Evolutionary conservation across 2,797 vertebrate species (phyloP), one percentile per base, ranked within the genome.

Genomic region (Falco biarmicus): DNA sequence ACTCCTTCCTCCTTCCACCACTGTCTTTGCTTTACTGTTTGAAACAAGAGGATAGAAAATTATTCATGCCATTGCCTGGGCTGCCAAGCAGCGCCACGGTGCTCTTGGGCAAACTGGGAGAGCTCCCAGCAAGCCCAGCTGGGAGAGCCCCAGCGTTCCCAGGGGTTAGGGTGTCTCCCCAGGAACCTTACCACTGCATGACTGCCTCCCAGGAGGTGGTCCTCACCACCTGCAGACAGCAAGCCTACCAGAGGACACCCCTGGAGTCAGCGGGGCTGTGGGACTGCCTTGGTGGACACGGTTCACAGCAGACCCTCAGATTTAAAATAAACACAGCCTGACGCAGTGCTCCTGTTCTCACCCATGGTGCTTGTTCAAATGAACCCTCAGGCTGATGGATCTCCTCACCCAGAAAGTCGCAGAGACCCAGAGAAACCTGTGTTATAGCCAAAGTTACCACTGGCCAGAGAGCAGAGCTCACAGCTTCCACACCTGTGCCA

Each of bases 61-160:
- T 0, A 17, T 59, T 69, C 22, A 48, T 47, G 13, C 8, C 34
- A 26, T 22, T 13, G 15, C 31, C 43, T 7, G 3, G 6, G 29
- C 56, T 69, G 57, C 53, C 75, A 79, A 79, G 26, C 1, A 3
- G 57, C 63, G 78, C 29, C 60, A 32, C 0, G 0, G 29, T n/a
- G n/a, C 39, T 53, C 54, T 24, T 17, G 3, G 47, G 13, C 14
- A 90, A 92, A 69, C 11, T 54, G 66, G 45, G 39, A 80, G 43
- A 56, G 41, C 39, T 70, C n/a, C 39, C 43, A 83, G 25, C n/a
- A 57, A 9, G 2, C 14, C 75, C 82, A 78, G 32, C 13, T 29
- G 66, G 61, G 39, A 53, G 9, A 71, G 0, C 8, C n/a, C 39
- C 5, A 1, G 9, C 37, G 20, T 15, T 51, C 14, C 47, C 59